These are phyloP conservation scores for Pteropus alecto DNA, from an alignment of 2,113 vertebrate genomes.

Conservation along the genomic window DNA sequence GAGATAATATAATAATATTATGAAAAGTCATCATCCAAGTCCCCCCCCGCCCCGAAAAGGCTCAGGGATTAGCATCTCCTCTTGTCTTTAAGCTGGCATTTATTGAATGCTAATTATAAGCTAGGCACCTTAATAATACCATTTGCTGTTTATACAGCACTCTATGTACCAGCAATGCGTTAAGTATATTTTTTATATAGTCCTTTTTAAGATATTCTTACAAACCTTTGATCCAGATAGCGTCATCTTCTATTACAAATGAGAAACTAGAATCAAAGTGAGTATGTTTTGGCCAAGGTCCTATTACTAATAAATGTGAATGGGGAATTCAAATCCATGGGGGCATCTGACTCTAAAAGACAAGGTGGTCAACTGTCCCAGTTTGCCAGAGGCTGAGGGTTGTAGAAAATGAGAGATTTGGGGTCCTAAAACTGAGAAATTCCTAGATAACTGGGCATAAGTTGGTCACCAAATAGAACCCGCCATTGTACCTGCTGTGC, in stretches of 20 bases:
- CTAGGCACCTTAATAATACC: not conserved
- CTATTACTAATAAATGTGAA: not conserved
- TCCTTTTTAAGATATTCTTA: not conserved
- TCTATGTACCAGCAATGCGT: not conserved
- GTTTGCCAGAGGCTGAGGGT: not conserved
- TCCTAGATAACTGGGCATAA: not conserved
- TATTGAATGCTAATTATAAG: not conserved
- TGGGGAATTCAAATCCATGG: not conserved
- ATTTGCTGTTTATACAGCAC: not conserved
- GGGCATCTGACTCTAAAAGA: not conserved
- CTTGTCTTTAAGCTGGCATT: not conserved
- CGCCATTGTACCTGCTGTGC: not conserved
- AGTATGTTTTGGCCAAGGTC: not conserved
- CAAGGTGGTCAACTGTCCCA: not conserved
- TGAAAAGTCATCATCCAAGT: not conserved
- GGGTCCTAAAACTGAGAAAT: not conserved
- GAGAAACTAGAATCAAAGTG: not conserved
- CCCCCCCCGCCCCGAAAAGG: not conserved
- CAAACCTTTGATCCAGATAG: not conserved
- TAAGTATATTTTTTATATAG: not conserved
- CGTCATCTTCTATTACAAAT: not conserved
- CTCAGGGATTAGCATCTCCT: not conserved
- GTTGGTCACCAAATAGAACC: not conserved
- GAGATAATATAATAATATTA: not conserved
- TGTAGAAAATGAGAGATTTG: not conserved